Evolutionary conservation across 2,888 invertebrate species (phyloP), one percentile per base, ranked within the genome.

Genomic region (Tortricodes alternella): DNA sequence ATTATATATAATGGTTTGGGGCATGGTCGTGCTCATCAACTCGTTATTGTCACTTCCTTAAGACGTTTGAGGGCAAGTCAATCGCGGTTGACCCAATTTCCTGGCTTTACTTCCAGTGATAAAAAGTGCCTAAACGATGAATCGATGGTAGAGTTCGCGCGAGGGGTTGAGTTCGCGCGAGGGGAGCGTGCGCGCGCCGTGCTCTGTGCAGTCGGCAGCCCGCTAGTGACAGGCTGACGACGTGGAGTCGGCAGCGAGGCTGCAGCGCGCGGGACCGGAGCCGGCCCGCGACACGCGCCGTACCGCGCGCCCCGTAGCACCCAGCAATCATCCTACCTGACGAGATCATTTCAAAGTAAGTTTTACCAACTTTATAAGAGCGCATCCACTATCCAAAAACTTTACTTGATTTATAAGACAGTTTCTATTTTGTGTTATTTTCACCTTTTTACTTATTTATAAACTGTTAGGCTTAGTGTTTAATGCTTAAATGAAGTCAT

Each of bases 81-180:
- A 63, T 65, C 46, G 53, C 53, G 64, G 65, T 62, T 75, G 72
- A 75, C 73, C 75, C 65, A 74, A 71, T 75, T 78, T 62, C 41
- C 51, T 48, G 19, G 60, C 68, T 73, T 73, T 68, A 67, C 67
- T 73, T 74, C 74, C 62, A 70, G 74, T 73, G 70, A 73, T 74
- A 77, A 78, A 76, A 77, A 73, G 67, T 71, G 58, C 64, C 66
- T 66, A 70, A 77, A 75, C 72, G 72, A 64, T 73, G 75, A 80
- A 83, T 82, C 79, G 78, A 83, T 83, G 81, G 73, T 69, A 62
- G 66, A 66, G 67, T 62, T 66, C 62, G 59, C 61, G 66, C 63
- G 66, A 72, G 73, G 63, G 55, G 60, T 62, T 53, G 67, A 63
- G 62, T 62, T 59, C 63, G 50, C 43, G 51, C 44, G 61, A 49